Evolutionary conservation across 2,113 vertebrate genomes (phyloP), one percentile per base, ranked within the genome.

Genomic region (Leptodactylus fuscus): DNA sequence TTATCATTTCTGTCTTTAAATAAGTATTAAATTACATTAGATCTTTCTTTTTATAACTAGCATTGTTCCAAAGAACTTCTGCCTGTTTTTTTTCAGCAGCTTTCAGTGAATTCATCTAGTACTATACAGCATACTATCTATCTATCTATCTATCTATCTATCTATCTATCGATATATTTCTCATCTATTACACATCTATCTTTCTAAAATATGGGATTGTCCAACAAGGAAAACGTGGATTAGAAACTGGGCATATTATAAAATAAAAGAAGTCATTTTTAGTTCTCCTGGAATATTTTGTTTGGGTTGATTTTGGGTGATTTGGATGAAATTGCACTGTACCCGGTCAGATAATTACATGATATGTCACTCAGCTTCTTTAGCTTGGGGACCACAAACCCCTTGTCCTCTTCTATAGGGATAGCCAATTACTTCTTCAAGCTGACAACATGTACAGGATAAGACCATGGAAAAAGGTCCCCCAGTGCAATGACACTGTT

Each of bases 351-450:
- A 67, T 84, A 77, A 77, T 84, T 84, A 84, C 22, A 27, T 75
- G 62, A 46, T 67, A 16, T 84, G 58, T 84, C 82, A 77, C 20
- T 77, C 73, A 84, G 36, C 58, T 18, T 32, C 27, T 76, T 48
- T 38, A 75, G 82, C 71, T 62, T 76, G 41, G 73, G 55, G 82
- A 84, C 82, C 53, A 84, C 53, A 84, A 76, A 76, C 53, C 55
- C 60, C 46, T 49, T 76, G 36, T 65, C 41, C 60, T 65, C 82
- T 77, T 55, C 80, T 84, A n/a, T 67, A 36, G 73, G 73, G 73
- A 77, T 84, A 67, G 73, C 82, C 82, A 84, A 84, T 84, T 84
- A 77, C 82, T 49, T 65, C 73, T 84, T 77, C 18, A 67, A 67
- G 73, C 38, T 84, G 73, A 84, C 82, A 77, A 29, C 41, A 34